Conservation (phyloP, 2,113 vertebrate species). For the Macquaria ambigua region DNA sequence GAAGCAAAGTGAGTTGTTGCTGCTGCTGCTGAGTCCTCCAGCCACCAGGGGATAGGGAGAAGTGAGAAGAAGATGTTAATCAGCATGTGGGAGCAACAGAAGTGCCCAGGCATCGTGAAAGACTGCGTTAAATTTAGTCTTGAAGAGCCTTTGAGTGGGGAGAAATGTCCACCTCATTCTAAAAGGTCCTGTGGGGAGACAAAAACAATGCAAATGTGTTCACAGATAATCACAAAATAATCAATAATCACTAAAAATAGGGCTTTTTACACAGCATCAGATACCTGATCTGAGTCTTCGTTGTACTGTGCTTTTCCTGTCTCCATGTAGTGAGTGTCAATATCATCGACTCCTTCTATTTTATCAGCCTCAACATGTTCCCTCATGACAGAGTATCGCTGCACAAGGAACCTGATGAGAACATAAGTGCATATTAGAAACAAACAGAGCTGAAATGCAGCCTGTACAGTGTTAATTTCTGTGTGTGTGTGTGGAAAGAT, state of each 20-base stretch:
- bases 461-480: background rate
- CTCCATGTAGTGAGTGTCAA: slow-evolving; percentile 78
- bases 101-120: slow-evolving; percentile 45
- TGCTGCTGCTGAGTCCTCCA: slow-evolving; percentile 43
- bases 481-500: background rate
- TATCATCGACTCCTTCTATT: slow-evolving; percentile 87
- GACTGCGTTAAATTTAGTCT: slow-evolving; percentile 42
- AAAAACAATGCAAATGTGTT: slow-evolving; percentile 23
- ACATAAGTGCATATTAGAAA: slow-evolving; percentile 11
- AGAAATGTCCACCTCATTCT: slow-evolving; percentile 56
- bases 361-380: slow-evolving; percentile 90
- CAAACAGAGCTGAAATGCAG: background rate
- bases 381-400: slow-evolving; percentile 92
- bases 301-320: slow-evolving; percentile 86
- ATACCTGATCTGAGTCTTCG: slow-evolving; percentile 95
- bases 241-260: background rate
- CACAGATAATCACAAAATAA: background rate
- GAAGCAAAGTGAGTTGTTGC: slow-evolving; percentile 36
- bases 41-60: slow-evolving; percentile 57
- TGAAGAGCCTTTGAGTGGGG: slow-evolving; percentile 30
- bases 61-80: slow-evolving; percentile 68
- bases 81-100: slow-evolving; percentile 59
- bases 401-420: slow-evolving; percentile 91
- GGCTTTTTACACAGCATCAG: background rate
- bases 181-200: slow-evolving; percentile 75